Evolutionary conservation across 2,888 invertebrate species (phyloP).

Genomic region (Poecilus cupreus): DNA sequence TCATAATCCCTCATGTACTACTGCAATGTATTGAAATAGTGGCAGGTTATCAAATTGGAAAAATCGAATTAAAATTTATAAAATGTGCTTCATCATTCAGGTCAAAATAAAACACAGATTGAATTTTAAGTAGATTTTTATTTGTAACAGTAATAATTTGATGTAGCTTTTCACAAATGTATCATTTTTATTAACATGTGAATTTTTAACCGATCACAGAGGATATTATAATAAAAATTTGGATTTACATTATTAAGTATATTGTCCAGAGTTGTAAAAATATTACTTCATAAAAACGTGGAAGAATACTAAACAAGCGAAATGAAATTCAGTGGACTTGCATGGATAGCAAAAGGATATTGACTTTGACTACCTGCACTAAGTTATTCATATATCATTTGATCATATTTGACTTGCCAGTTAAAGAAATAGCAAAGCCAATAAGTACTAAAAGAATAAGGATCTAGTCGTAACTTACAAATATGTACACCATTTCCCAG

Average conservation of each 20-base stretch:
- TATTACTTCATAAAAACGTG: slow-evolving; percentile 45
- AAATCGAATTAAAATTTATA: too few relatives aligned
- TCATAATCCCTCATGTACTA: too few relatives aligned
- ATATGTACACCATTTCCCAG: slow-evolving; percentile 43
- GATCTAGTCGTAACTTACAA: slow-evolving; percentile 24
- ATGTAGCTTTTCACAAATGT: slow-evolving; percentile 52
- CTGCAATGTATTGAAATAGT: too few relatives aligned
- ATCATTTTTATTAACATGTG: slow-evolving; percentile 48
- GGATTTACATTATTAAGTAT: slow-evolving; percentile 46
- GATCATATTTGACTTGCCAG: background rate
- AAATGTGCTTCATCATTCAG: too few relatives aligned
- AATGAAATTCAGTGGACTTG: slow-evolving; percentile 10
- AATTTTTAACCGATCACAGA: slow-evolving; percentile 51
- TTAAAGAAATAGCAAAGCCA: slow-evolving; percentile 23
- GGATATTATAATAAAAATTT: slow-evolving; percentile 53
- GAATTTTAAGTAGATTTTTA: slow-evolving; percentile 42
- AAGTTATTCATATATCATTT: background rate
- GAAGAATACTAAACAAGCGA: slow-evolving; percentile 24
- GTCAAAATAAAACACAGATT: background rate
- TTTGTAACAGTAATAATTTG: slow-evolving; percentile 56
- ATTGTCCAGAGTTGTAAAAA: slow-evolving; percentile 56
- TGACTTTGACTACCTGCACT: background rate
- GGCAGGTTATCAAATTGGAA: too few relatives aligned
- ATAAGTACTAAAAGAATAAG: slow-evolving; percentile 13
- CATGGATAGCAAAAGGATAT: background rate